Base-by-base conservation (phyloP, 2,888 invertebrate species). In the Venusia cambrica region DNA sequence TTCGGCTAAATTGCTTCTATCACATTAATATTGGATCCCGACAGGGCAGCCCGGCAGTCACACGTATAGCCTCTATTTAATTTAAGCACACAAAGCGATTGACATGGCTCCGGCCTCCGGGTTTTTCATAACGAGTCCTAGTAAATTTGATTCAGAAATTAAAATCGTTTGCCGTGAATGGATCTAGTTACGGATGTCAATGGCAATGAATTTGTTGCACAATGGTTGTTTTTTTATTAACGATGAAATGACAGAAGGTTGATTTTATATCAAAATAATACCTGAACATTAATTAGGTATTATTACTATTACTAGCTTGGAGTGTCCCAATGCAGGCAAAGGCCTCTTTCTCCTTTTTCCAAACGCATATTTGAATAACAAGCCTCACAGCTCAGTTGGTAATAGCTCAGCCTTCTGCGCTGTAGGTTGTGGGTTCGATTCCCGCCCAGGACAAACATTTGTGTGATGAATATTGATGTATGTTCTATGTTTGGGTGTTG, bases 71-170 rank as follows among this genome's bases (percentile, higher is more conserved):
- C 65, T 68, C 73, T 79, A 78, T 80, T 83, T 84, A 80, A 83
- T 83, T 81, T 78, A 73, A 73, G 63, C 68, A 73, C 69, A 84
- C 81, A 84, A 84, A 68, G 72, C 79, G 70, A 75, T 76, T 74
- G 73, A 75, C 73, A 74, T 73, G 79, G 68, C 74, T 74, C 69
- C 68, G 67, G 57, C 60, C 20, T 59, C 70, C 67, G 68, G 63
- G 66, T 70, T 73, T 73, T 69, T 71, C 68, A 71, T 71, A 73
- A 73, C 68, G 62, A 67, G 41, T 59, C 51, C 62, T 69, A 61
- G 65, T 67, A 62, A 64, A 70, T 62, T 65, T 63, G 67, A 73
- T 70, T 70, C 60, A 57, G 53, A 63, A 54, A 64, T 66, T 61
- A 63, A 64, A 66, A 58, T 51, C 37, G 62, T 46, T 43, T 41